A percentile compares a stretch with the other conserved stretches of the same genome.
Evolutionary conservation across 2,113 vertebrate genomes (phyloP).

Genomic region (Illadopsis cleaveri): DNA sequence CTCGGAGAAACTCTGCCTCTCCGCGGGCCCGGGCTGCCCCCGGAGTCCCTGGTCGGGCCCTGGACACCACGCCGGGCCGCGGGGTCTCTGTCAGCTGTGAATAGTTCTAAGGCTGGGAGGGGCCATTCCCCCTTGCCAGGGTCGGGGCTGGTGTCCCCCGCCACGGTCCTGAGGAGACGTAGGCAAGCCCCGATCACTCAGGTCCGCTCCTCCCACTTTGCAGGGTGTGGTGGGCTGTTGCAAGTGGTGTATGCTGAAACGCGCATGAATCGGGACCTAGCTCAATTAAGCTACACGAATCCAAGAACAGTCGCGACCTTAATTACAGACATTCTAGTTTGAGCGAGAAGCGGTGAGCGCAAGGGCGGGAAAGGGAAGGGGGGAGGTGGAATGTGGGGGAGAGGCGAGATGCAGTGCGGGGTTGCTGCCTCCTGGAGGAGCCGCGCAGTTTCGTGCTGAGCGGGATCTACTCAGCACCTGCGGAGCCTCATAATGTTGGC

Average conservation of each 20-base stretch:
- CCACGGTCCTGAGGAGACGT: not conserved
- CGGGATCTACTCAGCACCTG: not conserved
- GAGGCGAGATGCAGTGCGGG: too few species aligned
- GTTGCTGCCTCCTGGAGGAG: too few species aligned
- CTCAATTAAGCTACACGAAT: too few species aligned
- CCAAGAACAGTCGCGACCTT: too few species aligned
- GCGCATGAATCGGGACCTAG: not conserved
- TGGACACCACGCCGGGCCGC: not conserved
- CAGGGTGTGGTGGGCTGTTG: conserved; percentile 46
- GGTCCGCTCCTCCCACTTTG: conserved; percentile 25
- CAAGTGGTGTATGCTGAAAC: not conserved
- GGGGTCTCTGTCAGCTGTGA: not conserved
- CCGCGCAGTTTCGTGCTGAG: not conserved
- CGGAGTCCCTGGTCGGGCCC: not conserved
- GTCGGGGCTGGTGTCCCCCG: not conserved
- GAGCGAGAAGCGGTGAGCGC: too few species aligned
- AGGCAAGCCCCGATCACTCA: conserved; percentile 21
- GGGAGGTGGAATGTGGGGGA: too few species aligned
- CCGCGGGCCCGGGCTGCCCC: not conserved
- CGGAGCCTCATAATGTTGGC: not conserved
- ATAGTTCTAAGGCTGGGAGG: not conserved
- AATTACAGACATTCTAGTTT: too few species aligned
- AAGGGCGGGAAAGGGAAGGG: too few species aligned
- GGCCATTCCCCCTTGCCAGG: not conserved
- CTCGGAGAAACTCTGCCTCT: not conserved